Conservation (phyloP, 2,797 vertebrate genomes). For the Epinephelus malabaricus region DNA sequence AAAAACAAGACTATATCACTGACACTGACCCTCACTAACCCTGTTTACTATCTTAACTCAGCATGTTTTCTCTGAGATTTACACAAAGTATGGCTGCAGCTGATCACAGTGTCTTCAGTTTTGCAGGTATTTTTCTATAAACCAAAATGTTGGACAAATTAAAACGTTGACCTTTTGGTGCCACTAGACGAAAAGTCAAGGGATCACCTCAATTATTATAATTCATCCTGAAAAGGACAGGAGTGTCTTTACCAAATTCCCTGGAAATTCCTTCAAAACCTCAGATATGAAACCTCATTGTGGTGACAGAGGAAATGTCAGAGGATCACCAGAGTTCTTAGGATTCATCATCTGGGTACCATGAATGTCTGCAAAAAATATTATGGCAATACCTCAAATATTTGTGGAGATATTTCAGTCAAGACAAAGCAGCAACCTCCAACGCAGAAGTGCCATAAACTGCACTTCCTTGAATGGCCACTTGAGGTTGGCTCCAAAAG, state of each 20-base stretch:
- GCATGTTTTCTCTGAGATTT: background rate
- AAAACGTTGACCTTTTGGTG: background rate
- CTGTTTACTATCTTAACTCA: background rate
- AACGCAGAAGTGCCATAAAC: too few relatives aligned
- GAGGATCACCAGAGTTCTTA: background rate
- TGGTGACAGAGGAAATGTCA: background rate
- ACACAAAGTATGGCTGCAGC: background rate
- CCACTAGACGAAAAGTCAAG: background rate
- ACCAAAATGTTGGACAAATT: slow-evolving; percentile 2
- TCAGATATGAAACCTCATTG: background rate
- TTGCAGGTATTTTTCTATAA: background rate
- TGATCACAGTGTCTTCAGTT: background rate
- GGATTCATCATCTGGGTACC: background rate
- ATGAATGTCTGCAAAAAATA: background rate
- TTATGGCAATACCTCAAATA: background rate
- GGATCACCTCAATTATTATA: too few relatives aligned
- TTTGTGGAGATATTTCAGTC: background rate
- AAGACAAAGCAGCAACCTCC: background rate
- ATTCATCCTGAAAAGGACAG: background rate
- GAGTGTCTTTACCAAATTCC: background rate
- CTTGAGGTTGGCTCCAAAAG: too few relatives aligned
- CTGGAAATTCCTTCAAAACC: background rate
- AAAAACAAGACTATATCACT: background rate
- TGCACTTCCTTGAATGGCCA: too few relatives aligned
- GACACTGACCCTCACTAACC: background rate